Base-by-base conservation (phyloP, 2,113 vertebrate genomes). In the Bostrychus sinensis region DNA sequence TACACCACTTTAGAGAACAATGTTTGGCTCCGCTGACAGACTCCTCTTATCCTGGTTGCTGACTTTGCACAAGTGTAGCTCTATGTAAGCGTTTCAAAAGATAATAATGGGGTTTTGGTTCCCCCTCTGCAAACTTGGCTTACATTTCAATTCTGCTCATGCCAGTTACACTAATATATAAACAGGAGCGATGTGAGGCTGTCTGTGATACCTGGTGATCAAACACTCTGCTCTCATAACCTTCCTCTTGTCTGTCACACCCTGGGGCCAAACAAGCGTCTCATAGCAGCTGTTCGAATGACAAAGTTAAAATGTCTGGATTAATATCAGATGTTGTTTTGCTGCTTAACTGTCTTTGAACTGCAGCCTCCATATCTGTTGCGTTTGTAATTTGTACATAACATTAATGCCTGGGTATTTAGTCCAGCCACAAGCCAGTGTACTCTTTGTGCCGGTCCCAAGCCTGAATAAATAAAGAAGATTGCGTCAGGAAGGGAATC, bases 241-340 rank as follows among this genome's bases (percentile, higher is more conserved):
- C 81, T 84, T 69, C 65, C 81, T 69, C 82, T 85, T 71, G 82
- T 81, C 84, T 86, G 80, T 83, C 84, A 84, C 73, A 69, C 66
- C 89, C 89, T 87, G 66, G 58, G 87, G 87, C 87, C 69, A 84
- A 77, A 86, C 81, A 80, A 53, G 81, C 45, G 28, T 66, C 78
- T 81, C 37, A 68, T 74, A 84, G 82, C 73, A 78, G n/a, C 86
- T 71, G 78, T 77, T 86, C 81, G 77, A 75, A 59, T 83, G 84
- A 86, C 81, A 82, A 84, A 83, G 77, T 80, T 78, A 80, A 87
- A 86, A 84, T 72, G 89, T 84, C 87, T 82, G 36, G 69, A 80
- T 84, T 86, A 86, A 84, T 82, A 78, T 82, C 71, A 64, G 64
- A 75, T 51, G 54, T 57, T 61, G 43, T 63, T 58, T 46, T 58